Base-by-base conservation (phyloP, 2,888 invertebrate species). In the Podabrus alpinus region DNA sequence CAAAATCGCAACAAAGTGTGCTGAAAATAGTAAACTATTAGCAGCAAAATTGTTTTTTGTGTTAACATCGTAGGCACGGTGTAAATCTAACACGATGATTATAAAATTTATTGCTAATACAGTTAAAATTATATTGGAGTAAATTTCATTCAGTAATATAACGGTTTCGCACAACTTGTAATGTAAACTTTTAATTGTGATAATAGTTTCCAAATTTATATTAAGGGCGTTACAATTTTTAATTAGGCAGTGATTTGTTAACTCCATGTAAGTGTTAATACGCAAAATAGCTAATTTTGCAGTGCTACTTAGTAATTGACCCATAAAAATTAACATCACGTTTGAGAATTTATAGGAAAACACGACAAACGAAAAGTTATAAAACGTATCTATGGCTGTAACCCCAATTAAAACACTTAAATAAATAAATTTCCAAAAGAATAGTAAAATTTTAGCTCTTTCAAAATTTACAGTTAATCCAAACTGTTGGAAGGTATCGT, bases 271-370 rank as follows among this genome's bases (percentile, higher is more conserved):
- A 45, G 7, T 45, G 9, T 7, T 45, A 45, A 45, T 13, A 45
- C 45, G 45, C 2, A 7, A n/a, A n/a, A n/a, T n/a, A 45, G 1
- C 7, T 7, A n/a, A 45, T n/a, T n/a, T 45, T n/a, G 45, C 7
- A n/a, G n/a, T 45, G n/a, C 5, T 45, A 1, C 7, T 45, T 45
- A 45, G 0, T n/a, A 45, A 45, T 1, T n/a, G n/a, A 7, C 0
- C n/a, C 7, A 45, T n/a, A 45, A n/a, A 7, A 5, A n/a, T n/a
- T 0, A n/a, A 0, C 1, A 45, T 1, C 9, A n/a, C 1, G 7
- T 7, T 45, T n/a, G 45, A 45, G 5, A 45, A n/a, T 2, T n/a
- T n/a, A 10, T n/a, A 45, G n/a, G 7, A 7, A 7, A n/a, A 7
- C 1, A 7, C 5, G n/a, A 45, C 7, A n/a, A n/a, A 0, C n/a